These are phyloP conservation scores for Lasius fuliginosus DNA, from an alignment of 2,888 invertebrate species.

Conservation along the genomic window DNA sequence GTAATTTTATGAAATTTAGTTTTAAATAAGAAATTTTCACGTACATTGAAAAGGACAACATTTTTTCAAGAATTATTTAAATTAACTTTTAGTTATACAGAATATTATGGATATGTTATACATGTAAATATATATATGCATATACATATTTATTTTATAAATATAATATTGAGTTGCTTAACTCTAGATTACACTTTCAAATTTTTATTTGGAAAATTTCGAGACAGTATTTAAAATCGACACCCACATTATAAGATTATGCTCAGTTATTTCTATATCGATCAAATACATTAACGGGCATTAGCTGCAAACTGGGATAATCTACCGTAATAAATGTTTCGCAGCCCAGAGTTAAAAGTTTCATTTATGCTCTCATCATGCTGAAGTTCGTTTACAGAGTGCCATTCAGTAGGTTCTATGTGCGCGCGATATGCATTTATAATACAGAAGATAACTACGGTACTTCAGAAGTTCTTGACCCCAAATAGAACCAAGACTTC, in stretches of 20 bases:
- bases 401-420: slow-evolving; percentile 33
- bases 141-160: not conserved
- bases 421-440: slow-evolving; percentile 40
- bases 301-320: slow-evolving; percentile 16
- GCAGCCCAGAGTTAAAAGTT: slow-evolving; percentile 22
- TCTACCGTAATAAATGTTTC: slow-evolving; percentile 15
- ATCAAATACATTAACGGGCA: not conserved
- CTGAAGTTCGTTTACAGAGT: slow-evolving; percentile 43
- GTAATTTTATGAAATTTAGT: not conserved
- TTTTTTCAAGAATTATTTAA: too few species aligned
- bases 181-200: not conserved
- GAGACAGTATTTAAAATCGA: not conserved
- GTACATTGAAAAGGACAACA: not conserved
- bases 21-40: not conserved
- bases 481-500: slow-evolving; percentile 40
- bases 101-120: too few species aligned
- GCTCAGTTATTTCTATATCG: not conserved
- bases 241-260: not conserved
- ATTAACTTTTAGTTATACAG: too few species aligned
- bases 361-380: slow-evolving; percentile 21
- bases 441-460: slow-evolving; percentile 46
- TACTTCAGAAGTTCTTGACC: slow-evolving; percentile 52
- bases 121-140: not conserved
- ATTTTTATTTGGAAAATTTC: not conserved
- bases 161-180: not conserved